Conservation (phyloP, 2,797 vertebrate genomes). For the Acomys russatus region DNA sequence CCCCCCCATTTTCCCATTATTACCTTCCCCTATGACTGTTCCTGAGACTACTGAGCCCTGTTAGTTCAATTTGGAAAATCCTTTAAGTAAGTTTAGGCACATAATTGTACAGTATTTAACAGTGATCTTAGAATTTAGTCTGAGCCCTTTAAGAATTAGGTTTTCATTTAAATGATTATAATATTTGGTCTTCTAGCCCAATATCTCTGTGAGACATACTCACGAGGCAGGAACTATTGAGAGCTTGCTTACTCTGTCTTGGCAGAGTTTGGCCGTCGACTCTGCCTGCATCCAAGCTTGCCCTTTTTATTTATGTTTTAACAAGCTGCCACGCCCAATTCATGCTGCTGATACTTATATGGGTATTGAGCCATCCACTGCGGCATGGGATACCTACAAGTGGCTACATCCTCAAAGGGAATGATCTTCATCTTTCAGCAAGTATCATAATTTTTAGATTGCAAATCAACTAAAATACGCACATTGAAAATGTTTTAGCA, state of each 20-base stretch:
- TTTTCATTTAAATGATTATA: conserved; percentile 32
- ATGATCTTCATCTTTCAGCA: neutral
- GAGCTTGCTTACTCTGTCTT: too few relatives aligned
- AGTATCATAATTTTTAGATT: neutral
- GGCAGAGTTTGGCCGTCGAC: too few relatives aligned
- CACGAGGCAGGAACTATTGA: too few relatives aligned
- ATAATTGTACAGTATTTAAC: conserved; percentile 32
- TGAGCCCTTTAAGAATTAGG: neutral
- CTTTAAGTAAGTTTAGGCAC: conserved; percentile 10
- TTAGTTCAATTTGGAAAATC: conserved; percentile 23
- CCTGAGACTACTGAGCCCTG: neutral
- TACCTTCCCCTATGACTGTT: too few relatives aligned
- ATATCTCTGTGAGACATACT: too few relatives aligned
- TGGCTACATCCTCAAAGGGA: neutral
- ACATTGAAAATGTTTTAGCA: conserved; percentile 26
- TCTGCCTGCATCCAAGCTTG: too few relatives aligned
- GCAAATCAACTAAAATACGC: neutral
- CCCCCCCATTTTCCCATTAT: too few relatives aligned
- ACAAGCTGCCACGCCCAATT: neutral
- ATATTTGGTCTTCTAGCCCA: neutral
- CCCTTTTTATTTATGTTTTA: neutral
- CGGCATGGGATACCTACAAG: neutral
- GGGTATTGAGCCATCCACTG: neutral
- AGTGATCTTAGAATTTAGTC: neutral
- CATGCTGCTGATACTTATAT: neutral